Evolutionary conservation across 2,888 invertebrate genomes (phyloP).

Genomic region (Lapara coniferarum): DNA sequence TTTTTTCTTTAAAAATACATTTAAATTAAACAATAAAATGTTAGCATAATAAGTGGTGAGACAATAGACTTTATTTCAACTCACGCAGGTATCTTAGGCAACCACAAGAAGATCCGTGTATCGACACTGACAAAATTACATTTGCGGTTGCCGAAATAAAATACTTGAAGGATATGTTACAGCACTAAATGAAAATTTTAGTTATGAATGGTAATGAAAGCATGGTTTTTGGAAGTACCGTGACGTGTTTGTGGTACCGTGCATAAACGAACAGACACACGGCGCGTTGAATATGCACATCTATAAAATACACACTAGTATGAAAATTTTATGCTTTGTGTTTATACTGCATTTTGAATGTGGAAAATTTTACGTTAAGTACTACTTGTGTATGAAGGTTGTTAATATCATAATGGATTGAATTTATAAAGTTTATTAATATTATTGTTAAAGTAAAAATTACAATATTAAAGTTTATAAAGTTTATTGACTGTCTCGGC

Average conservation of each 20-base stretch:
- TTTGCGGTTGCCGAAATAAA: constrained; percentile 27
- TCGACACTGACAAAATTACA: constrained; percentile 40
- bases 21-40: constrained; percentile 52
- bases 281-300: constrained; percentile 64
- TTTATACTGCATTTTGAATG: constrained; percentile 1
- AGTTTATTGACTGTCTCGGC: too few species aligned
- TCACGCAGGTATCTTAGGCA: constrained; percentile 70
- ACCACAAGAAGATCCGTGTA: constrained; percentile 64
- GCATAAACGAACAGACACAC: constrained; percentile 72
- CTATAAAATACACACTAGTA: constrained; percentile 60
- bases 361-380: background rate
- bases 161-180: constrained; percentile 31
- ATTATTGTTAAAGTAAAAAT: too few species aligned
- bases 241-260: constrained; percentile 75
- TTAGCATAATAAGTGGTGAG: constrained; percentile 65
- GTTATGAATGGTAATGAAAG: constrained; percentile 32
- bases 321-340: constrained; percentile 30
- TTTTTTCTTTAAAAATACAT: constrained; percentile 57
- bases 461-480: too few species aligned
- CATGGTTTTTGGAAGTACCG: constrained; percentile 54
- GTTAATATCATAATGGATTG: too few species aligned
- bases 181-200: constrained; percentile 33
- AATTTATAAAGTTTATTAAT: too few species aligned
- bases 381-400: background rate
- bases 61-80: constrained; percentile 65